Percentiles rank a stretch among this genome's conserved stretches.
These are phyloP conservation scores for Esox niger DNA, from an alignment of 2,113 vertebrate genomes.

Conservation along the genomic window DNA sequence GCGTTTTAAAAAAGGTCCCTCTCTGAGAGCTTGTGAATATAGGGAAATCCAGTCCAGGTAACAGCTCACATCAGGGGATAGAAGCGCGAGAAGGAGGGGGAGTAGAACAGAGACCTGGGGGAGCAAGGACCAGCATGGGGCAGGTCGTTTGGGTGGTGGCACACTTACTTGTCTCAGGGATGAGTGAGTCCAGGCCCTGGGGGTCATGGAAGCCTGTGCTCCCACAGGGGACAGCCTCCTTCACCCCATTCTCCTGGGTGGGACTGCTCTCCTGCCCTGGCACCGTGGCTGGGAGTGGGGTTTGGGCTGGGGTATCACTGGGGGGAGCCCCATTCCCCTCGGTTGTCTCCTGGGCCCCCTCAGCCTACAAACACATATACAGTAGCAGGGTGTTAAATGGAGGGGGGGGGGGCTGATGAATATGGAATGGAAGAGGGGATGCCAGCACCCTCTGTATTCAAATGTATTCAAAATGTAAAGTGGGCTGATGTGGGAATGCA, in stretches of 20 bases:
- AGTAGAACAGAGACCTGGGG: not conserved
- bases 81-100: not conserved
- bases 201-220: constrained; percentile 79
- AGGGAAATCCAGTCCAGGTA: not conserved
- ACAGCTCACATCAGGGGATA: not conserved
- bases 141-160: constrained; percentile 7
- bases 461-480: too few species aligned
- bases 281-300: constrained; percentile 46
- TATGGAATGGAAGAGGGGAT: constrained; percentile 9
- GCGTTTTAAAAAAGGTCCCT: not conserved
- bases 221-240: constrained; percentile 66
- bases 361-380: constrained; percentile 83
- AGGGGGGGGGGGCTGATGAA: constrained; percentile 31
- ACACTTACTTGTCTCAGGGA: constrained; percentile 96
- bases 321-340: constrained; percentile 69
- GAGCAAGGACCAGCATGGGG: not conserved
- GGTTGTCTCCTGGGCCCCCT: constrained; percentile 76
- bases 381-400: constrained; percentile 56
- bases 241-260: constrained; percentile 81
- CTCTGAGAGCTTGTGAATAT: not conserved
- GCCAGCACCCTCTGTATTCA: too few species aligned
- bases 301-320: constrained; percentile 57
- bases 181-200: constrained; percentile 84
- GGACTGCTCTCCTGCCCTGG: constrained; percentile 53
- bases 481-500: not conserved